Base-by-base conservation (phyloP, 2,113 vertebrate species). In the Ascaphus truei region DNA sequence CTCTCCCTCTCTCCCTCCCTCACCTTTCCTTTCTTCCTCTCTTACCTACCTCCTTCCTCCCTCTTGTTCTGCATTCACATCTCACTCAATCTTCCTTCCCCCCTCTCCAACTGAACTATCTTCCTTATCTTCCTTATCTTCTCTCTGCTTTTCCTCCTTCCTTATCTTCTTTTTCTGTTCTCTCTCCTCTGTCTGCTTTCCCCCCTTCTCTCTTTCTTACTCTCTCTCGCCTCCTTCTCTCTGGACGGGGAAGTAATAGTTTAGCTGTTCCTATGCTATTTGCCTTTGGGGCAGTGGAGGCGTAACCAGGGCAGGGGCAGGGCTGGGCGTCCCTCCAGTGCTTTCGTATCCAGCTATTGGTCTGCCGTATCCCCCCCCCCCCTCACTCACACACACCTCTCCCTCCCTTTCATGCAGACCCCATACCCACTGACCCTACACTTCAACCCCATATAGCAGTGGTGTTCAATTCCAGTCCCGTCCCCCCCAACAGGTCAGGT, bases 1-100 rank as follows among this genome's bases (percentile, higher is more conserved):
- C 69, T 58, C 58, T 81, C 81, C 83, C 85, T 86, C 66, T 84
- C 86, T 85, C 34, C 10, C 25, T 30, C 31, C 55, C 20, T 18
- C 36, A 30, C 47, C 16, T 52, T 13, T 47, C 27, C 11, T 16
- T 34, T 36, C 11, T 6, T 3, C 8, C 11, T 34, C 9, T 45
- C 25, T 31, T 20, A 22, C 33, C 13, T 25, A 30, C 45, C 23
- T 48, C n/a, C 36, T 20, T 66, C 8, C 72, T 47, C 64, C 7
- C 12, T 8, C n/a, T 39, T 25, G 41, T 60, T 62, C 33, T 37
- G 12, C 58, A 43, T 16, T 34, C 25, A 6, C 9, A 7, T 8
- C 20, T 20, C 18, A 1, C 43, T 47, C 7, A 2, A n/a, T n/a
- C n/a, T n/a, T n/a, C n/a, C n/a, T 47, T 11, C 18, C 15, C 43